Percentiles rank a stretch among this genome's conserved stretches.
These are phyloP conservation scores for Drosophila santomea DNA, from an alignment of 1,140 invertebrate genomes.

Conservation along the genomic window DNA sequence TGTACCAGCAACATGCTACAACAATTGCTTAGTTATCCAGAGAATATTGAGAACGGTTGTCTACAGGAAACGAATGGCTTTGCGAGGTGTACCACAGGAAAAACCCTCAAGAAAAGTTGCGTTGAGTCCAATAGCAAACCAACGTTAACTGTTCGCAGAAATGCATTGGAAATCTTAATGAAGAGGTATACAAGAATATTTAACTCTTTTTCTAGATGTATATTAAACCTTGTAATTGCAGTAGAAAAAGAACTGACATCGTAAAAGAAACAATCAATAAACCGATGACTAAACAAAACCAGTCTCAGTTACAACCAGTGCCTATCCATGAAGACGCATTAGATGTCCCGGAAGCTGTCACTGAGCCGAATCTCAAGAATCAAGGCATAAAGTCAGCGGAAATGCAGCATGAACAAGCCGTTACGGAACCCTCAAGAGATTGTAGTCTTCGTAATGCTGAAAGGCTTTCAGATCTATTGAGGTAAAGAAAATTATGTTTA, in stretches of 20 bases:
- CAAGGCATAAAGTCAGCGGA: background rate
- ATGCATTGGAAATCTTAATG: no score
- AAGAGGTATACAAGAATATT: no score
- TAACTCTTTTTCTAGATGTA: no score
- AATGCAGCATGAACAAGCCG: background rate
- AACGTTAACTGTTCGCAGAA: background rate
- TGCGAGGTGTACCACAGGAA: background rate
- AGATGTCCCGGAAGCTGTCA: background rate
- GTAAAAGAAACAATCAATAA: background rate
- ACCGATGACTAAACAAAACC: background rate
- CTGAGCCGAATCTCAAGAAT: no score
- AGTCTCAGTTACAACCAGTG: background rate
- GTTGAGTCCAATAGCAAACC: no score
- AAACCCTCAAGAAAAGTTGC: no score
- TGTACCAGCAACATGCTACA: slow-evolving; percentile 23
- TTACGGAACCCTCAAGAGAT: background rate
- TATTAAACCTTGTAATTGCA: no score
- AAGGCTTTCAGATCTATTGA: background rate
- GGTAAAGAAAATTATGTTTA: background rate
- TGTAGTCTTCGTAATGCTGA: background rate
- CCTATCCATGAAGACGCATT: background rate
- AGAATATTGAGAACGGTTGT: background rate
- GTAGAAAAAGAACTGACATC: no score
- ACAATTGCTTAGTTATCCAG: slow-evolving; percentile 24
- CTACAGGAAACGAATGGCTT: background rate